A percentile compares a stretch with the other conserved stretches of the same genome.
Evolutionary conservation across 64 coral and sea anemone genomes (phyloP).

Genomic region (Stichodactyla mertensii): DNA sequence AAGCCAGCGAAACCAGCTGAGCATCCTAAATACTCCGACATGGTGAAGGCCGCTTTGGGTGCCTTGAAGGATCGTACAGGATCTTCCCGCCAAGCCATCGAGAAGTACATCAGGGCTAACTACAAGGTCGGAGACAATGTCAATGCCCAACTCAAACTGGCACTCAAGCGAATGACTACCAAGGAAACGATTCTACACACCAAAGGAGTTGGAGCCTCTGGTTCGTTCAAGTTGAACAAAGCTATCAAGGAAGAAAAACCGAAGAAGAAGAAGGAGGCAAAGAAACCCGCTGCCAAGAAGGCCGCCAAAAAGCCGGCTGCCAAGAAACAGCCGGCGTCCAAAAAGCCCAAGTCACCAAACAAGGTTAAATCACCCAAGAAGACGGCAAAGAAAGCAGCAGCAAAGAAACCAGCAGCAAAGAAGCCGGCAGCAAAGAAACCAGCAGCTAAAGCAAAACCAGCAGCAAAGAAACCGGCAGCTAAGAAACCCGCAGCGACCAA

Average conservation of each 20-base stretch:
- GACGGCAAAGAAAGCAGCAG: neutral
- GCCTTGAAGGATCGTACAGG: conserved; percentile 27
- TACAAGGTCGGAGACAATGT: conserved; percentile 10
- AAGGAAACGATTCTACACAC: neutral
- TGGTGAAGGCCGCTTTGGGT: conserved; percentile 14
- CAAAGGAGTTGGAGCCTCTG: conserved; percentile 30
- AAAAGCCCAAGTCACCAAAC: conserved; percentile 1
- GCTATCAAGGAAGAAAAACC: neutral
- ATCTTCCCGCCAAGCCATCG: conserved; percentile 46
- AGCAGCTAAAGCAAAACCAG: neutral
- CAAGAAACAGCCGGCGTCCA: conserved; percentile 3
- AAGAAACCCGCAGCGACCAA: neutral
- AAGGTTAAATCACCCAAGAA: neutral
- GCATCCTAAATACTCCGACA: conserved; percentile 25
- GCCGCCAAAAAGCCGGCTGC: neutral
- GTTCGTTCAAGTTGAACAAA: conserved; percentile 26
- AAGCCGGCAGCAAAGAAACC: conserved; percentile 11
- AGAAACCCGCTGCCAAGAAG: neutral
- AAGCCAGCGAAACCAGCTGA: conserved; percentile 16
- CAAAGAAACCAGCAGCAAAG: conserved; percentile 11
- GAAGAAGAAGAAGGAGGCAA: neutral
- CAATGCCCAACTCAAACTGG: neutral
- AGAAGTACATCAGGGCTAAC: conserved; percentile 45
- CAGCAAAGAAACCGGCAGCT: neutral
- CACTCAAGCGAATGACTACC: neutral